These are phyloP conservation scores for Sesia apiformis DNA, from an alignment of 2,888 invertebrate species.

Conservation along the genomic window DNA sequence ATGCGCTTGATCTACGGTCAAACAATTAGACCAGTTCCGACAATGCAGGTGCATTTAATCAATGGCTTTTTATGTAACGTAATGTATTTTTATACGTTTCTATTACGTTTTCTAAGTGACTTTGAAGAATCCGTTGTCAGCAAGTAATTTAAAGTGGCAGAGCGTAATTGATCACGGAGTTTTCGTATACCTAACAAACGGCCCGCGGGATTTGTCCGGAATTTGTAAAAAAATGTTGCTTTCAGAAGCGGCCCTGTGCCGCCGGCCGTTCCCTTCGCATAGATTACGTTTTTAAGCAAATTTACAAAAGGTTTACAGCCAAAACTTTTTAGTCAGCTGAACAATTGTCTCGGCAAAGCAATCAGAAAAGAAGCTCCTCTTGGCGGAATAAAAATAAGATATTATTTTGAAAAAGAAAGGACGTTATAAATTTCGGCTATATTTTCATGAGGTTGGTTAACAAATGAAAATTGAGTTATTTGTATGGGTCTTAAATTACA, in stretches of 20 bases:
- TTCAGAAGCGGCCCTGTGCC: conserved; percentile 6
- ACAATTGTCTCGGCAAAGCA: conserved; percentile 20
- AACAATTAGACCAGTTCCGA: no score
- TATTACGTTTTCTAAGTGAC: neutral
- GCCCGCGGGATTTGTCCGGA: conserved; percentile 13
- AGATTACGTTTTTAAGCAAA: conserved; percentile 7
- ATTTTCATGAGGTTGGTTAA: no score
- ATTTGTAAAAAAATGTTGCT: conserved; percentile 16
- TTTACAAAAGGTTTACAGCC: conserved; percentile 13
- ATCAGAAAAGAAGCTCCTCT: neutral
- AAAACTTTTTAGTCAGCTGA: conserved; percentile 14
- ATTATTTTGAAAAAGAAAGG: no score
- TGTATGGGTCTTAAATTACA: no score
- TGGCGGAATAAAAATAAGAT: no score
- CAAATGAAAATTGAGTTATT: no score
- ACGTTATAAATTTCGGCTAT: no score
- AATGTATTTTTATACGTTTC: neutral
- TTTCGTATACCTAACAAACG: conserved; percentile 19
- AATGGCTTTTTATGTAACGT: no score
- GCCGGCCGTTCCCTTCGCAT: conserved; percentile 5
- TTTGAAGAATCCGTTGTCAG: neutral
- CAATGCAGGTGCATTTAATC: no score
- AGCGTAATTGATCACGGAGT: conserved; percentile 18
- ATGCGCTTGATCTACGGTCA: no score
- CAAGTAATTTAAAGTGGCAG: neutral